Evolutionary conservation across 2,113 vertebrate species (phyloP), one percentile per base, ranked within the genome.

Genomic region (Amblyopsis rosae): DNA sequence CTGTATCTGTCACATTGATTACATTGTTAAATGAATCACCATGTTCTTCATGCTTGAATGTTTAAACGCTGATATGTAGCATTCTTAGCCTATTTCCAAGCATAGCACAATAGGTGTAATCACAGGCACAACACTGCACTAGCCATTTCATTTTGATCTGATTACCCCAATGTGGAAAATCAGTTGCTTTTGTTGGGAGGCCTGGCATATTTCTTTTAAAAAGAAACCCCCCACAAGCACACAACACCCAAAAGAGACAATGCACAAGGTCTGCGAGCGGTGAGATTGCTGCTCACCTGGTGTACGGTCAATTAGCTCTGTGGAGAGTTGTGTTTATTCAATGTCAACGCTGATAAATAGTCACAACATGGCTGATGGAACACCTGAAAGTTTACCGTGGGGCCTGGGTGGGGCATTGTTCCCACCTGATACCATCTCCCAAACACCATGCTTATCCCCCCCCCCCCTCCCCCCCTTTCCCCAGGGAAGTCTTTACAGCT

Each of bases 401-500:
- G 70, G 73, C 35, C 82, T 87, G 85, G 88, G 87, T 81, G 88
- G 86, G 85, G 90, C 79, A 63, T 33, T 78, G 75, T 63, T 72
- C 78, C 82, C 81, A 77, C 75, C 81, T 84, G 89, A 90, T 91
- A 89, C 64, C 77, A 90, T 92, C 90, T 77, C 80, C 66, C 77
- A 75, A 80, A 86, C 82, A 69, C 46, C 71, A 56, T 45, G 74
- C 86, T 87, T 88, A 87, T 88, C 89, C 84, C 45, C 4, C 12
- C 9, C 1, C 55, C 3, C 56, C 12, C 19, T 32, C 1, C 55
- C 3, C 56, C 12, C 19, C 12, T 16, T 19, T 1, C 16, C 67
- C 76, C 73, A 26, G 15, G 61, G 77, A 83, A 71, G 71, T 86
- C 72, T 89, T 86, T 90, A 89, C 85, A 90, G 86, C 88, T 84